Percentiles rank a stretch among this genome's conserved stretches.
Evolutionary conservation across 2,888 invertebrate species (phyloP).

Genomic region (Eurois occulta): DNA sequence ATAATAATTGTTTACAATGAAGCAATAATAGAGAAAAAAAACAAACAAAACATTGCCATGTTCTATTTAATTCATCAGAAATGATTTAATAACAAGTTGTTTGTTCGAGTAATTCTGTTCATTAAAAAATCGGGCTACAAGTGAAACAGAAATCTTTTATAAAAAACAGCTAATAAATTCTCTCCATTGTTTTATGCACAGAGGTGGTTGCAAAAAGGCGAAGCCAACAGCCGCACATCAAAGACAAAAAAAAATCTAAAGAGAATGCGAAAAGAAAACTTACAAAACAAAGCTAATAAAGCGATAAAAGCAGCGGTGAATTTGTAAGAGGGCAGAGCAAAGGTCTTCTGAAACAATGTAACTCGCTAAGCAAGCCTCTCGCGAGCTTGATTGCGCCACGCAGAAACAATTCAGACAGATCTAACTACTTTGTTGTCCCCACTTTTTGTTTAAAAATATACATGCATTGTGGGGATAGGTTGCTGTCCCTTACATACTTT

Average conservation of each 20-base stretch:
- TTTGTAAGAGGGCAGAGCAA: constrained; percentile 80
- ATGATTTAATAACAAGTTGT: constrained; percentile 23
- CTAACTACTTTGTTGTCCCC: constrained; percentile 70
- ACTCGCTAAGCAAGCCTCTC: constrained; percentile 75
- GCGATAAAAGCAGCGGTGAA: constrained; percentile 83
- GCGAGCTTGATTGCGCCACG: constrained; percentile 76
- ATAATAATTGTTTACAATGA: constrained; percentile 14
- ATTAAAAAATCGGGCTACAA: constrained; percentile 60
- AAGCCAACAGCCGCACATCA: constrained; percentile 74
- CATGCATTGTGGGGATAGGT: constrained; percentile 46
- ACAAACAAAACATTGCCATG: background rate
- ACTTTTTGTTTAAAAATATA: constrained; percentile 61
- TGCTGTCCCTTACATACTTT: constrained; percentile 34
- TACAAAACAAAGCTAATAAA: constrained; percentile 85
- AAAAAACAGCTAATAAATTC: constrained; percentile 59
- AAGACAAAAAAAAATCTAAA: constrained; percentile 79
- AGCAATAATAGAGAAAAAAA: too few species aligned
- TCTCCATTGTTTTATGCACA: constrained; percentile 63
- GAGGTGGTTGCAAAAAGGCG: constrained; percentile 61
- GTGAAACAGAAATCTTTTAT: constrained; percentile 58
- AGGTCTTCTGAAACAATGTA: constrained; percentile 83
- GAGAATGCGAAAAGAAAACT: constrained; percentile 78
- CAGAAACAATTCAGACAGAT: constrained; percentile 73
- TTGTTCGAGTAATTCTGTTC: constrained; percentile 55
- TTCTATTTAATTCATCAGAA: constrained; percentile 13